A percentile compares a stretch with the other conserved stretches of the same genome.
These are phyloP conservation scores for Bombylius discolor DNA, from an alignment of 2,888 invertebrate species.

Conservation along the genomic window DNA sequence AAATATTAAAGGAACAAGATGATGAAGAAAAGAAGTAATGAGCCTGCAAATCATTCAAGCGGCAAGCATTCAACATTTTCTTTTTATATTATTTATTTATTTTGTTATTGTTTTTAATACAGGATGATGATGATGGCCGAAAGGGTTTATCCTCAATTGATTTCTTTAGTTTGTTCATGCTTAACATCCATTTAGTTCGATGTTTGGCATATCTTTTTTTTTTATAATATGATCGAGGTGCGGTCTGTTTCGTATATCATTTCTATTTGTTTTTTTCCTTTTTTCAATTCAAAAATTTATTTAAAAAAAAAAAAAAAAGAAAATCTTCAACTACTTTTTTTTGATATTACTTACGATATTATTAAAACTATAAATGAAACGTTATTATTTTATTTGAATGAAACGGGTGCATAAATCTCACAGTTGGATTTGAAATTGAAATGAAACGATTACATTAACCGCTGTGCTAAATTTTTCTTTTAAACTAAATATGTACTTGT, in stretches of 20 bases:
- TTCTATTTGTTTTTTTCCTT: too few relatives aligned
- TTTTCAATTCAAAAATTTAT: too few relatives aligned
- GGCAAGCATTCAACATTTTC: background rate
- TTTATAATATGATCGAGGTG: too few relatives aligned
- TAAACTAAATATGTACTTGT: too few relatives aligned
- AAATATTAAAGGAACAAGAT: too few relatives aligned
- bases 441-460: constrained; percentile 1
- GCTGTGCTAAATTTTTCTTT: background rate
- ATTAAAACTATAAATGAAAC: background rate
- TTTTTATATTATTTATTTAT: background rate
- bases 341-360: too few relatives aligned
- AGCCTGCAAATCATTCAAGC: background rate
- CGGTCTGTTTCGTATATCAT: too few relatives aligned
- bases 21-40: background rate
- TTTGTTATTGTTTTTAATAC: background rate
- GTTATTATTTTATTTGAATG: constrained; percentile 6
- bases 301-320: too few relatives aligned
- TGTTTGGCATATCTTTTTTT: too few relatives aligned
- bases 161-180: background rate
- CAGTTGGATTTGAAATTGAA: constrained; percentile 8
- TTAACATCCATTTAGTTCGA: too few relatives aligned
- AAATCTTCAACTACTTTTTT: too few relatives aligned
- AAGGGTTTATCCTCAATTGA: constrained; percentile 7
- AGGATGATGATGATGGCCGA: background rate
- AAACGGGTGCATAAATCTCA: constrained; percentile 7